These are phyloP conservation scores for Coreoperca whiteheadi DNA, from an alignment of 2,113 vertebrate genomes.

Conservation along the genomic window DNA sequence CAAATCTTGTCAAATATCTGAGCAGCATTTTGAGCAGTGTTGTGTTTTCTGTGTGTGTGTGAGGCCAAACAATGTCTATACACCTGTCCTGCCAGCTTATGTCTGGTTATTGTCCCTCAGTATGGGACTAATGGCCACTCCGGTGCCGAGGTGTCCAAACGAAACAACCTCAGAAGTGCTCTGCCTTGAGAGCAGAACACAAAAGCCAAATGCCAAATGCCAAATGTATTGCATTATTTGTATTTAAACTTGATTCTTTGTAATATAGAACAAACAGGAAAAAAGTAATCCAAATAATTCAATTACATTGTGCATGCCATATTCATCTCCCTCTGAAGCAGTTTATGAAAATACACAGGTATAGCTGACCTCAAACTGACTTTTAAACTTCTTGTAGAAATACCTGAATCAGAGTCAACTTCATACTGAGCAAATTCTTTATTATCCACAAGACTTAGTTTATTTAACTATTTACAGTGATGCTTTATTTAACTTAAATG, in stretches of 20 bases:
- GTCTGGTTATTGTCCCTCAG: slow-evolving; percentile 55
- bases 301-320: neutral
- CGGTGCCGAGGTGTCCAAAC: slow-evolving; percentile 47
- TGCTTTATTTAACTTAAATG: neutral
- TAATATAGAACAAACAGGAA: neutral
- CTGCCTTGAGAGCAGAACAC: slow-evolving; percentile 21
- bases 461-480: too few species aligned
- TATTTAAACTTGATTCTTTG: neutral
- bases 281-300: neutral
- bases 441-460: neutral
- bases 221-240: neutral
- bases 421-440: neutral
- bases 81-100: slow-evolving; percentile 76
- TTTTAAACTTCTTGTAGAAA: neutral
- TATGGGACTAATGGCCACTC: slow-evolving; percentile 30
- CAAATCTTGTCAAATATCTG: neutral
- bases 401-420: neutral
- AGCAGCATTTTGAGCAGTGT: slow-evolving; percentile 23
- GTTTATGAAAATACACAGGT: slow-evolving; percentile 51
- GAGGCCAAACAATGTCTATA: slow-evolving; percentile 6
- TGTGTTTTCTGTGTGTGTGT: slow-evolving; percentile 28
- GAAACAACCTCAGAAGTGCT: slow-evolving; percentile 33
- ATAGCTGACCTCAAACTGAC: slow-evolving; percentile 46
- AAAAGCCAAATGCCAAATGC: neutral
- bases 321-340: slow-evolving; percentile 33